A percentile compares a stretch with the other conserved stretches of the same genome.
phyloP scores from a whole-genome alignment of 2,113 vertebrate species.

The Gymnocephalus cernua region DNA sequence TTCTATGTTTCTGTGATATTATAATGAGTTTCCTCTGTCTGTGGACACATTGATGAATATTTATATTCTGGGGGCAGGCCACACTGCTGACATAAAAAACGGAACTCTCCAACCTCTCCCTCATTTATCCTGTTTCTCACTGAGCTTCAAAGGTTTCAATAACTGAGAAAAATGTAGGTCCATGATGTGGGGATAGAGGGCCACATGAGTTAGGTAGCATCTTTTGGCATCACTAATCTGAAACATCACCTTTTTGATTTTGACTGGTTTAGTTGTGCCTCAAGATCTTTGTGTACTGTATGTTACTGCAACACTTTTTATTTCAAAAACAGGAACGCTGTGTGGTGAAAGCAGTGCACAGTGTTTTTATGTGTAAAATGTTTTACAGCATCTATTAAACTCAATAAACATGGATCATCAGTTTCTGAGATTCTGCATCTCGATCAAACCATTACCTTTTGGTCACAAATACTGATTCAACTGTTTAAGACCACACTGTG shows the following conservation, averaged over 20 bases:
- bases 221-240: background rate
- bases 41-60: constrained; percentile 48
- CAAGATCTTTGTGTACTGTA: background rate
- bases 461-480: background rate
- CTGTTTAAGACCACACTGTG: background rate
- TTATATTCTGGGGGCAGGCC: constrained; percentile 22
- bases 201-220: background rate
- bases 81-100: constrained; percentile 28
- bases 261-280: background rate
- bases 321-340: constrained; percentile 20
- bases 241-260: constrained; percentile 2
- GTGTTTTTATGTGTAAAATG: background rate
- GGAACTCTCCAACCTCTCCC: constrained; percentile 21
- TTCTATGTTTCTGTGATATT: constrained; percentile 31
- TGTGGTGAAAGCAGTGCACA: background rate
- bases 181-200: background rate
- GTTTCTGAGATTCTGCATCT: background rate
- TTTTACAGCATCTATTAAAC: constrained; percentile 3
- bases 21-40: constrained; percentile 53
- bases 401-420: background rate
- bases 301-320: constrained; percentile 5
- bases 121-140: constrained; percentile 31
- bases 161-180: background rate
- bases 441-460: background rate
- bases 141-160: constrained; percentile 13